Evolutionary conservation across 2,113 vertebrate genomes (phyloP).

Genomic region (Epinephelus moara): DNA sequence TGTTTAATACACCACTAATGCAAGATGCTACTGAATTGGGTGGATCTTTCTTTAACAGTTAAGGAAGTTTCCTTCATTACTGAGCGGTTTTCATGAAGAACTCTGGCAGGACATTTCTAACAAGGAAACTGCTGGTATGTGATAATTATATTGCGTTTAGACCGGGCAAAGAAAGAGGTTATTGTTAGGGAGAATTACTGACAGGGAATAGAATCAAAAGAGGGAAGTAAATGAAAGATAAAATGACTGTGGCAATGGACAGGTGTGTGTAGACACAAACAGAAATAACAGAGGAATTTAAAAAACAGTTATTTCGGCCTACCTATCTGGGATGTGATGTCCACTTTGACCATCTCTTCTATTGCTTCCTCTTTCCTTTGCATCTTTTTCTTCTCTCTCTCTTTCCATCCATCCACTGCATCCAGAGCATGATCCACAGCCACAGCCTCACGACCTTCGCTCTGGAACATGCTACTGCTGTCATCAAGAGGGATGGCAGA

Average conservation of each 20-base stretch:
- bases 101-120: too few relatives aligned
- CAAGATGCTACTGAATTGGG: not conserved
- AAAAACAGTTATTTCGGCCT: not conserved
- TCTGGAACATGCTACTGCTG: not conserved
- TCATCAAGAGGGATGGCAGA: not conserved
- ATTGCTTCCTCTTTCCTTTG: not conserved
- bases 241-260: not conserved
- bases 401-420: conserved; percentile 50
- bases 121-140: not conserved
- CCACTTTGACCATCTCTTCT: not conserved
- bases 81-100: not conserved
- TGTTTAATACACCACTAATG: not conserved
- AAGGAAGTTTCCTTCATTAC: not conserved
- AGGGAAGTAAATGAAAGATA: not conserved
- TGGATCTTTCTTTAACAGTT: not conserved
- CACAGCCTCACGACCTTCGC: not conserved
- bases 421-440: conserved; percentile 9
- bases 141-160: not conserved
- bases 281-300: not conserved
- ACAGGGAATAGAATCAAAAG: not conserved
- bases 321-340: conserved; percentile 33
- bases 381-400: conserved; percentile 25
- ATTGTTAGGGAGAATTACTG: too few relatives aligned
- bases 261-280: not conserved
- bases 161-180: not conserved